Base-by-base conservation (phyloP, 1,140 invertebrate species). In the Dendroctonus ponderosae region DNA sequence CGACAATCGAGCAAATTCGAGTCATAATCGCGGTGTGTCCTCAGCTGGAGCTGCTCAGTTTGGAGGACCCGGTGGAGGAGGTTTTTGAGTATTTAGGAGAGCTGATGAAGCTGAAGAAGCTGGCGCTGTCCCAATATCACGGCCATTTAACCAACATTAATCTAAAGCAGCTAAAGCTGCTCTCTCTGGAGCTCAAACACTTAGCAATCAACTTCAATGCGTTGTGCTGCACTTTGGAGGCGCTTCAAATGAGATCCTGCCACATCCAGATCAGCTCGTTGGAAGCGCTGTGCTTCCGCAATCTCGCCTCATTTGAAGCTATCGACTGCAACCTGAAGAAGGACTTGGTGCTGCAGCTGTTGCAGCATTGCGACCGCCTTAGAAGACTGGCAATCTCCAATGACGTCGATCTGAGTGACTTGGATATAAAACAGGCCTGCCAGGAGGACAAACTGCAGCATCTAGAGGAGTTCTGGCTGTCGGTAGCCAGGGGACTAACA, bases 391-490 rank as follows among this genome's bases (percentile, higher is more conserved):
- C 85, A 0, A 82, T 87, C 11, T 86, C 83, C 2, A 83, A 84
- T 68, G 80, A 82, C 72, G 78, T 85, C 12, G 81, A 80, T 68
- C 74, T 85, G 68, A 83, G 82, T 15, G 86, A 88, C 73, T 81
- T 83, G 44, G 86, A 88, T 76, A 81, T 87, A 65, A 79, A 83
- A 58, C 80, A 84, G 81, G 83, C 79, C 70, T 81, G 78, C 69
- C 71, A 74, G 3, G 73, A 73, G 56, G 71, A 71, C 50, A 72
- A 73, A 11, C 74, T 78, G 54, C 44, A 56, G 14, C 64, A 59
- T 58, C 74, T 88, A 46, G 85, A 87, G 76, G 83, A 84, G 40
- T 78, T 88, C 54, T 87, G 86, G 86, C 85, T 88, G 61, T 85
- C 85, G 6, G 79, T 83, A 68, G 86, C 86, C 0, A 82, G 82